phyloP scores from a whole-genome alignment of 2,113 vertebrate genomes.

The Myotis lucifugus region DNA sequence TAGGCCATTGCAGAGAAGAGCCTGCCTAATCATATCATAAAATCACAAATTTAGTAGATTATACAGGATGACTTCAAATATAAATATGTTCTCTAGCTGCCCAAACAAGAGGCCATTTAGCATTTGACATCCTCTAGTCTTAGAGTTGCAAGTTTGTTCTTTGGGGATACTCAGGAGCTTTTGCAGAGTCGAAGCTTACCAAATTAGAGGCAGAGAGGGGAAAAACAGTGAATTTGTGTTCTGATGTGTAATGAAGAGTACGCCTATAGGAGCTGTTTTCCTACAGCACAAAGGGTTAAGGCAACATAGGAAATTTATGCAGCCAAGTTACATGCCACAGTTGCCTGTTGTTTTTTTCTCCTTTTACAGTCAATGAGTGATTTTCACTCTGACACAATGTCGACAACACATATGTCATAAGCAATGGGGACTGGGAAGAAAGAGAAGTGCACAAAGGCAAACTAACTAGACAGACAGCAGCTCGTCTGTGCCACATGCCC shows the following conservation, averaged over 20 bases:
- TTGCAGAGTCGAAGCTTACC: slow-evolving; percentile 32
- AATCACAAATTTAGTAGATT: slow-evolving; percentile 77
- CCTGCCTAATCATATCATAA: slow-evolving; percentile 74
- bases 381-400: slow-evolving; percentile 78
- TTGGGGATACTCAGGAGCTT: neutral
- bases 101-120: slow-evolving; percentile 73
- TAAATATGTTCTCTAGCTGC: slow-evolving; percentile 75
- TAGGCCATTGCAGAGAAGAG: slow-evolving; percentile 77
- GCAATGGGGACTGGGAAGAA: slow-evolving; percentile 80
- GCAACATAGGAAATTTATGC: slow-evolving; percentile 5
- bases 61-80: slow-evolving; percentile 80
- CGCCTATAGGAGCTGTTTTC: neutral
- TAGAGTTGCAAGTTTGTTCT: neutral
- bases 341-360: slow-evolving; percentile 63
- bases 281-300: slow-evolving; percentile 33
- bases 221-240: slow-evolving; percentile 23
- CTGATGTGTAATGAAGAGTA: slow-evolving; percentile 20
- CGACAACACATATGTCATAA: slow-evolving; percentile 82
- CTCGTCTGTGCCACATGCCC: slow-evolving; percentile 79
- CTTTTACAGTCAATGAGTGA: slow-evolving; percentile 71
- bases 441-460: slow-evolving; percentile 78
- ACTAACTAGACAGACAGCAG: slow-evolving; percentile 81
- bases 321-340: neutral
- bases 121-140: slow-evolving; percentile 59
- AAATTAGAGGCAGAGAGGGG: accelerated